Conservation (phyloP, 1,140 invertebrate genomes). For the Papilio aristodemus region DNA sequence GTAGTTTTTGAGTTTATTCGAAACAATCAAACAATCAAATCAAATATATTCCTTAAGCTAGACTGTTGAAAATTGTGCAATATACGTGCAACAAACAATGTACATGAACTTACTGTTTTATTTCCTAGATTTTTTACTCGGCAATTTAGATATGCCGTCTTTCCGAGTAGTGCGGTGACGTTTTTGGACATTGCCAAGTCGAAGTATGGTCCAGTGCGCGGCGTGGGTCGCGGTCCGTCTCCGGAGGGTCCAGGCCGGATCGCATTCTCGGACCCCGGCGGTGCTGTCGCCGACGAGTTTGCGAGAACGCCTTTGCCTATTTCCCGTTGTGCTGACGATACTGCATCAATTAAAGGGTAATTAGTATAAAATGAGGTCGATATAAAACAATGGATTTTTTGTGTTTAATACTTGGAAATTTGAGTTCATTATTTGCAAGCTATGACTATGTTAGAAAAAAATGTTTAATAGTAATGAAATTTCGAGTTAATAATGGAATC, state of each 20-base stretch:
- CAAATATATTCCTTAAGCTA: too few relatives aligned
- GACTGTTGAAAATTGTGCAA: too few relatives aligned
- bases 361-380: constrained; percentile 18
- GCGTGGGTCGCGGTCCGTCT: constrained; percentile 59
- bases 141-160: constrained; percentile 92
- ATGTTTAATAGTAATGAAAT: too few relatives aligned
- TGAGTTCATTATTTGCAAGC: neutral
- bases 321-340: constrained; percentile 70
- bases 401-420: neutral
- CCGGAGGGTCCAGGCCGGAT: constrained; percentile 51
- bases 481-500: too few relatives aligned
- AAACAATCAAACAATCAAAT: too few relatives aligned
- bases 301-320: constrained; percentile 60
- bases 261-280: constrained; percentile 64
- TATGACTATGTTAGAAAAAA: too few relatives aligned
- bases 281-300: constrained; percentile 63
- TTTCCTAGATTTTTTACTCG: constrained; percentile 92
- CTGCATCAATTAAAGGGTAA: constrained; percentile 49
- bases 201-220: constrained; percentile 83
- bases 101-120: constrained; percentile 88
- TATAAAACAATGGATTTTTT: neutral
- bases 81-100: too few relatives aligned
- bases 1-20: too few relatives aligned
- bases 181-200: constrained; percentile 86
- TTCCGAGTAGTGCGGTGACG: constrained; percentile 90